A percentile compares a stretch with the other conserved stretches of the same genome.
Evolutionary conservation across 2,888 invertebrate genomes (phyloP).

Genomic region (Rhagonycha lutea): DNA sequence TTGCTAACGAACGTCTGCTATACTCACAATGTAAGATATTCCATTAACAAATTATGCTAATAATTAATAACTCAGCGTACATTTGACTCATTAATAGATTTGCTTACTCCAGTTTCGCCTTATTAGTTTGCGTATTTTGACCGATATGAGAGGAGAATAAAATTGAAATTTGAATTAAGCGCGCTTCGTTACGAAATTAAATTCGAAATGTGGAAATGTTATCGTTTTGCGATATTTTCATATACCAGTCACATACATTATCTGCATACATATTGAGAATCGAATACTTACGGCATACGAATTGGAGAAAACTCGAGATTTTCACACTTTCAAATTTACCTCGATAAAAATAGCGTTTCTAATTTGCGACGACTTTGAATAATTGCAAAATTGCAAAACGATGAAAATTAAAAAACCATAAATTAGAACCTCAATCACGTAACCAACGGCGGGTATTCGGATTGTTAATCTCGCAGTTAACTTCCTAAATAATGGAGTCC

Average conservation of each 20-base stretch:
- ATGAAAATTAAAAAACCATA: slow-evolving; percentile 16
- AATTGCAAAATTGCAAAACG: neutral
- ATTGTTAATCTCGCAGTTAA: slow-evolving; percentile 17
- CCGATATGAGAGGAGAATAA: neutral
- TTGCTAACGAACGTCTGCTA: slow-evolving; percentile 9
- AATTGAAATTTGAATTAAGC: neutral
- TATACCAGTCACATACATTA: slow-evolving; percentile 30
- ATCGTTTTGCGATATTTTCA: slow-evolving; percentile 12
- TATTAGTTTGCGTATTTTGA: neutral
- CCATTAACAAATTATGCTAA: neutral
- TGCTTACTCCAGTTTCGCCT: neutral
- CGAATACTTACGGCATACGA: slow-evolving; percentile 28
- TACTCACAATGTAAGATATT: neutral
- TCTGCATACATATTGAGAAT: slow-evolving; percentile 32
- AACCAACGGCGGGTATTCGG: slow-evolving; percentile 12
- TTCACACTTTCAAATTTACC: neutral
- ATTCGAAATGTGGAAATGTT: slow-evolving; percentile 3
- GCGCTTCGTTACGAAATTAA: neutral
- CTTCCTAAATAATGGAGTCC: slow-evolving; percentile 31
- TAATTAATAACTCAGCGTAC: neutral
- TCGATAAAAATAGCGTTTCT: neutral
- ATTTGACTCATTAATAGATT: neutral
- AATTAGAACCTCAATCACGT: slow-evolving; percentile 22
- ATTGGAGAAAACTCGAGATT: slow-evolving; percentile 10
- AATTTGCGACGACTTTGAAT: neutral